phyloP scores from a whole-genome alignment of 2,888 invertebrate genomes.

The Priocnemis perturbator region DNA sequence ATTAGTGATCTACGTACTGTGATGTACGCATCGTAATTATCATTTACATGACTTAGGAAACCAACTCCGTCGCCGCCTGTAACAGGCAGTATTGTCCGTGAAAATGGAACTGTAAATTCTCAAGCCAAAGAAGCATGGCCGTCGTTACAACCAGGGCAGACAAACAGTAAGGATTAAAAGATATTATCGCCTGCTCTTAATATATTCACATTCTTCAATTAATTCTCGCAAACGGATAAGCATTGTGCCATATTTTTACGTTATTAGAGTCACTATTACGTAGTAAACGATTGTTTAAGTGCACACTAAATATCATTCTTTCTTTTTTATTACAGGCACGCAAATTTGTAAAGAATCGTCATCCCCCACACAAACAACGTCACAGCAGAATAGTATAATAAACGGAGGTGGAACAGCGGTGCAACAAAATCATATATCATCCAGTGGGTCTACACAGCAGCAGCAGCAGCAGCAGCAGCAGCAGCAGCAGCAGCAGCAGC shows the following conservation, averaged over 20 bases:
- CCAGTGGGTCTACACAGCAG: slow-evolving; percentile 50
- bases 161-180: slow-evolving; percentile 63
- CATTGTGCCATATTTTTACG: not conserved
- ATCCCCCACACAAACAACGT: slow-evolving; percentile 63
- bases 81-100: slow-evolving; percentile 68
- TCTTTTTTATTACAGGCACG: slow-evolving; percentile 54
- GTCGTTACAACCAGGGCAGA: slow-evolving; percentile 74
- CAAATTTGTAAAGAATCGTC: slow-evolving; percentile 70
- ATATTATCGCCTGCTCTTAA: not conserved
- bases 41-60: slow-evolving; percentile 65
- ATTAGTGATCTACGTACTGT: no score
- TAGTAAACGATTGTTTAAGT: no score
- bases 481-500: slow-evolving; percentile 22
- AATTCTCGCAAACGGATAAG: no score
- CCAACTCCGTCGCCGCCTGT: slow-evolving; percentile 76
- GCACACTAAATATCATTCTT: not conserved
- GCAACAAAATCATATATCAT: slow-evolving; percentile 57
- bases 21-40: not conserved
- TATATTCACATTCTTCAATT: not conserved
- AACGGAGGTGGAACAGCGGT: slow-evolving; percentile 60
- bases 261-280: no score
- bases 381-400: slow-evolving; percentile 54
- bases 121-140: slow-evolving; percentile 86
- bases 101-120: slow-evolving; percentile 69
- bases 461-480: slow-evolving; percentile 31